Evolutionary conservation across 2,113 vertebrate genomes (phyloP), one percentile per base, ranked within the genome.

Genomic region (Neomonachus schauinslandi): DNA sequence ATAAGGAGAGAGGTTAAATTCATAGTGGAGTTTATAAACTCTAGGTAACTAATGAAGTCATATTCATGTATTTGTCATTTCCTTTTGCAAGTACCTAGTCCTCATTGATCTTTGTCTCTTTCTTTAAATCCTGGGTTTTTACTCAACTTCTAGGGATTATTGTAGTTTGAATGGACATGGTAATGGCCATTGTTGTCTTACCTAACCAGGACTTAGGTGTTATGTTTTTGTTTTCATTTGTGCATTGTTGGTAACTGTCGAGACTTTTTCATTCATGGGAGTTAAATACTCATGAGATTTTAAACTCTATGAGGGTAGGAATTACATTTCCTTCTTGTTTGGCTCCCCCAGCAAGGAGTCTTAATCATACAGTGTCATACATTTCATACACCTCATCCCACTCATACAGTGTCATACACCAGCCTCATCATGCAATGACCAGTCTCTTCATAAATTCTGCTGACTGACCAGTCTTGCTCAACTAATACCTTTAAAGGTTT

Each of bases 401-500:
- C 42, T 9, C 74, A 31, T 49, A 31, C 14, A 2, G 4, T 16
- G 26, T 49, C 74, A 16, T 77, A 31, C 4, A 31, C 72, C 31
- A 74, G 19, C 61, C 15, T 71, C 39, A 51, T 10, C 4, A 31
- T 31, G 53, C 3, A 10, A 10, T 77, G 65, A 83, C 82, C n/a
- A 53, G 1, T 49, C 7, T 92, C 51, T 57, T 11, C 46, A 7
- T 55, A 97, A 95, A 79, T 63, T 18, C 79, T 88, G 6, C 61
- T 24, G 15, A 55, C 9, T 31, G 80, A 18, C 31, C 22, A 26
- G 33, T 90, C 55, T 83, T 67, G 15, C 74, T 80, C 67, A 39
- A 79, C 11, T 55, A 39, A 83, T 61, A 81, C 28, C 79, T 96
- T 93, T 93, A 72, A 92, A 93, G 9, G 16, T 14, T 77, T 85